phyloP scores from a whole-genome alignment of 2,113 vertebrate species.

The Cranoglanis bouderius region DNA sequence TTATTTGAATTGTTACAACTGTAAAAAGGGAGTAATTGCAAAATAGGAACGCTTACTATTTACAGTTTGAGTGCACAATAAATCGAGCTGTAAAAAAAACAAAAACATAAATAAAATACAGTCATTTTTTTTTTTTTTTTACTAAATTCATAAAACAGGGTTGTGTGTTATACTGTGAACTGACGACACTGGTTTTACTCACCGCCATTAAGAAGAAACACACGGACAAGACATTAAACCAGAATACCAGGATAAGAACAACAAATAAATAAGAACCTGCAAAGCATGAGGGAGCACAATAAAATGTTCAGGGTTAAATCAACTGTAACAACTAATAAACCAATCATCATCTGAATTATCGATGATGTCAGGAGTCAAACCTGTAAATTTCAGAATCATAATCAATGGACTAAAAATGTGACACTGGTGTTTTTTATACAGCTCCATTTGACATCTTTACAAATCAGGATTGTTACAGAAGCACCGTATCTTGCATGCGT shows the following conservation, averaged over 20 bases:
- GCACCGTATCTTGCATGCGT: background rate
- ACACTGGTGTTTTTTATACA: background rate
- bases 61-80: conserved; percentile 97
- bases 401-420: no score
- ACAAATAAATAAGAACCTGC: background rate
- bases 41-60: conserved; percentile 99
- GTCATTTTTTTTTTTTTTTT: background rate
- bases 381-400: background rate
- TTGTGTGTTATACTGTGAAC: background rate
- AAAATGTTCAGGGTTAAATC: background rate
- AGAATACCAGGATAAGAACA: background rate
- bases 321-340: background rate
- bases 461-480: background rate
- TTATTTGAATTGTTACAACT: conserved; percentile 99
- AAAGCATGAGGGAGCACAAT: background rate
- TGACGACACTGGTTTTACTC: background rate
- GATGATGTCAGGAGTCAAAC: background rate
- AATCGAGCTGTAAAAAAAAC: conserved; percentile 97
- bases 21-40: conserved; percentile 99
- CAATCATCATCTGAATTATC: background rate
- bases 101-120: conserved; percentile 67
- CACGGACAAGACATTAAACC: background rate
- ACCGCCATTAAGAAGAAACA: background rate
- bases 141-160: background rate
- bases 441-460: background rate